These are phyloP conservation scores for Cotesia congregata DNA, from an alignment of 2,888 invertebrate species.

Conservation along the genomic window DNA sequence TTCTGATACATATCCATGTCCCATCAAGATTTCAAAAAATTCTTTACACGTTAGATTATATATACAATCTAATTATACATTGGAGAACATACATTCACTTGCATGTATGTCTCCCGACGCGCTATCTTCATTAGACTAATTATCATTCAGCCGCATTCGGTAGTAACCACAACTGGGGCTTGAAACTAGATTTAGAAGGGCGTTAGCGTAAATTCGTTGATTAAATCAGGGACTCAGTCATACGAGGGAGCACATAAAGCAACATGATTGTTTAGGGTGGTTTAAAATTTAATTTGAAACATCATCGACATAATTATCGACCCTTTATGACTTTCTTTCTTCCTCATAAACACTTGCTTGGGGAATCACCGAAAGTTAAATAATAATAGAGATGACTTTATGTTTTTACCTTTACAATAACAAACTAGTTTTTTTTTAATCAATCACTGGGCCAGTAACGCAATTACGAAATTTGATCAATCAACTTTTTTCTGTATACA, in stretches of 20 bases:
- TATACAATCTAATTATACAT: neutral
- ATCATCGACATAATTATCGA: conserved; percentile 53
- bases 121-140: conserved; percentile 45
- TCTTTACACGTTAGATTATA: too few species aligned
- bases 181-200: conserved; percentile 19
- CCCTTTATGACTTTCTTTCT: conserved; percentile 16
- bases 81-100: neutral
- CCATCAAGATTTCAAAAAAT: too few species aligned
- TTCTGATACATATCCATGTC: too few species aligned
- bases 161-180: conserved; percentile 25
- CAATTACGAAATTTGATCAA: neutral
- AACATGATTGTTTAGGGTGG: conserved; percentile 21
- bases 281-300: conserved; percentile 52
- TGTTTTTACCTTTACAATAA: neutral
- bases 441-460: neutral
- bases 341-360: neutral
- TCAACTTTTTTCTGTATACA: neutral
- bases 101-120: conserved; percentile 10
- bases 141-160: conserved; percentile 34
- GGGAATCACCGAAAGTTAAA: conserved; percentile 31
- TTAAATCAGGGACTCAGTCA: conserved; percentile 46
- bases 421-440: neutral
- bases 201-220: conserved; percentile 50
- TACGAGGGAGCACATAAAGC: conserved; percentile 17
- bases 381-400: conserved; percentile 22